Conservation (phyloP, 1,140 invertebrate genomes). For the Spodoptera frugiperda region DNA sequence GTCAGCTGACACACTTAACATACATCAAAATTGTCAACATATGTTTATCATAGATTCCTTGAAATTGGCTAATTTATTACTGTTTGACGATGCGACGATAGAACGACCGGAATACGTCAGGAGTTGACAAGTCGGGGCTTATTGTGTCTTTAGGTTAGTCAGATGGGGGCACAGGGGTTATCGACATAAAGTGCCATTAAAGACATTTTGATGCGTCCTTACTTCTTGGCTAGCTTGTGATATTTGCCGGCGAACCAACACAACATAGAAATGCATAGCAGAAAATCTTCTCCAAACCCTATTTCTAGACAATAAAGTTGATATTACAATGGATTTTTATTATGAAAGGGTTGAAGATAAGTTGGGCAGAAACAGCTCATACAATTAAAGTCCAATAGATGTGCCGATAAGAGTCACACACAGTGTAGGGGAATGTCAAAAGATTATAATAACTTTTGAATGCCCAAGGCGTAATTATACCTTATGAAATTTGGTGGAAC, state of each 20-base stretch:
- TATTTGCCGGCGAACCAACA: conserved; percentile 42
- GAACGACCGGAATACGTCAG: conserved; percentile 37
- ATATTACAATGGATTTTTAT: not conserved
- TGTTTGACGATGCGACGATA: conserved; percentile 36
- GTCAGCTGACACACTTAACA: not conserved
- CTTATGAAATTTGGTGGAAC: conserved; percentile 39
- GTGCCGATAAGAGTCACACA: conserved; percentile 31
- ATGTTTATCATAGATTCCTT: conserved; percentile 40
- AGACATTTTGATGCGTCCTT: conserved; percentile 42
- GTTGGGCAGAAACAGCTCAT: conserved; percentile 25
- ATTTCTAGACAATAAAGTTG: not conserved
- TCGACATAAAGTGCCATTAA: conserved; percentile 54
- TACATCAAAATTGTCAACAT: conserved; percentile 34
- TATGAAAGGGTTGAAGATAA: not conserved
- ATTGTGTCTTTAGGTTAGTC: conserved; percentile 67
- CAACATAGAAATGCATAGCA: not conserved
- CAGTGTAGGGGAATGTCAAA: conserved; percentile 42
- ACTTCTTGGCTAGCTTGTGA: conserved; percentile 32
- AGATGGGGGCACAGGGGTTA: conserved; percentile 62
- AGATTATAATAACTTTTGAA: conserved; percentile 46
- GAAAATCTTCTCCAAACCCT: not conserved
- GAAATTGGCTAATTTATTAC: conserved; percentile 46
- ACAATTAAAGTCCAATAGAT: conserved; percentile 50
- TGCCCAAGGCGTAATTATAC: conserved; percentile 45
- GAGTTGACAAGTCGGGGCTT: conserved; percentile 56